Evolutionary conservation across 2,797 vertebrate species (phyloP).

Genomic region (Liasis olivaceus): DNA sequence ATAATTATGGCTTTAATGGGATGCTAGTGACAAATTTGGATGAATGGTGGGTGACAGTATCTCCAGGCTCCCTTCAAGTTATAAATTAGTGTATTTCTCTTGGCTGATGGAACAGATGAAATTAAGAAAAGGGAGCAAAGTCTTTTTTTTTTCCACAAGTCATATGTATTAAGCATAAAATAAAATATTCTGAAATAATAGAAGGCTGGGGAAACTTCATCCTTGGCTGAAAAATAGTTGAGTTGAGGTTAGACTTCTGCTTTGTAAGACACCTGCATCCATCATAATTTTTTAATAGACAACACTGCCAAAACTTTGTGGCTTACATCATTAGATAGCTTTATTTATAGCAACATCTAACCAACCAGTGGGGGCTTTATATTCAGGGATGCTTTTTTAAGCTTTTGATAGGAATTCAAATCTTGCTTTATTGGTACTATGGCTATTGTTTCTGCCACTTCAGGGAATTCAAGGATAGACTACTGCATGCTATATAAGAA

Average conservation of each 20-base stretch:
- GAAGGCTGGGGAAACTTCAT: conserved; percentile 21
- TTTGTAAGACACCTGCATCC: conserved; percentile 33
- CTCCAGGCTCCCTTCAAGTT: conserved; percentile 75
- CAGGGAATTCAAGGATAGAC: not conserved
- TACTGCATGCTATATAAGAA: not conserved
- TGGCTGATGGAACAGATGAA: conserved; percentile 71
- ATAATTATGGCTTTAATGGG: conserved; percentile 83
- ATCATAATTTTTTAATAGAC: not conserved
- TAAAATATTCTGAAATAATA: conserved; percentile 28
- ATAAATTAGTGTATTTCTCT: conserved; percentile 74
- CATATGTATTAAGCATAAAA: conserved; percentile 63
- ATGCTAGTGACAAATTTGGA: conserved; percentile 82
- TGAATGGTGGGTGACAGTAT: conserved; percentile 83
- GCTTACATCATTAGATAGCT: conserved; percentile 40
- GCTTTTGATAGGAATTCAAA: conserved; percentile 32
- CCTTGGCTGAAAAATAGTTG: conserved; percentile 8
- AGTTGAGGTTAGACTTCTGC: not conserved
- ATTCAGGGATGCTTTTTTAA: conserved; percentile 28
- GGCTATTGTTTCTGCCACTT: not conserved
- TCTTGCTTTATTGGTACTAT: not conserved
- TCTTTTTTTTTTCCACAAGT: conserved; percentile 68
- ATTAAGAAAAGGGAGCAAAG: conserved; percentile 68
- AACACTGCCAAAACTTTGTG: conserved; percentile 28
- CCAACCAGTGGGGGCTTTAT: not conserved
- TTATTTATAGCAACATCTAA: conserved; percentile 56